Base-by-base conservation (phyloP, 1,140 invertebrate species). In the Drosophila dunni region DNA sequence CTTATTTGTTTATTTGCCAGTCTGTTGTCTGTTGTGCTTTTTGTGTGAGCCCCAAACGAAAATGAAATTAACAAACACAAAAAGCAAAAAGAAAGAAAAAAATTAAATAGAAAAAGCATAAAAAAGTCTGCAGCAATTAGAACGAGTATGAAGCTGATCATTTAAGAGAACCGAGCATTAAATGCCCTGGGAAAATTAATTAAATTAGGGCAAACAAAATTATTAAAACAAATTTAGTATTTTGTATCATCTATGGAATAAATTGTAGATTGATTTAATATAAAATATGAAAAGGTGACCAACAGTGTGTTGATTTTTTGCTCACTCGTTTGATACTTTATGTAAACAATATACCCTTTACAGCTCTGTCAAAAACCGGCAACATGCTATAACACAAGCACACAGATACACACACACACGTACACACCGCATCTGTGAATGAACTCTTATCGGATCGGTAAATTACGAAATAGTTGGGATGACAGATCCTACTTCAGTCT, bases 1-100 rank as follows among this genome's bases (percentile, higher is more conserved):
- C 66, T 78, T 80, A 72, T 85, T 88, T 88, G 79, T 88, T 88
- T 89, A 89, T 89, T 86, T 89, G 79, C 79, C 77, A 48, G 79
- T 79, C 56, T 42, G 29, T 33, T 42, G 53, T 60, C 56, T 67
- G 33, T 57, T 64, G 51, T 64, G 51, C 44, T 78, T 81, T 66
- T 76, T 79, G 64, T 71, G 69, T 33, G 17, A 20, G 48, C 62
- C 63, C 57, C 36, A 76, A 79, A 68, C 63, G 79, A 79, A 84
- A 88, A 51, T 67, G 83, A 86, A 86, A 82, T 86, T 83, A 88
- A 86, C 61, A 75, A 75, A 57, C 48, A 48, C 46, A 60, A 69
- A 86, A 81, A 48, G 53, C 44, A 60, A 69, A 15, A 74, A 62
- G 78, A 51, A 68, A 71, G 56, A 70, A 60, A 48, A 11, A 51